Percentiles rank a stretch among this genome's conserved stretches.
phyloP scores from a whole-genome alignment of 2,888 invertebrate species.

The Pomacea canaliculata region DNA sequence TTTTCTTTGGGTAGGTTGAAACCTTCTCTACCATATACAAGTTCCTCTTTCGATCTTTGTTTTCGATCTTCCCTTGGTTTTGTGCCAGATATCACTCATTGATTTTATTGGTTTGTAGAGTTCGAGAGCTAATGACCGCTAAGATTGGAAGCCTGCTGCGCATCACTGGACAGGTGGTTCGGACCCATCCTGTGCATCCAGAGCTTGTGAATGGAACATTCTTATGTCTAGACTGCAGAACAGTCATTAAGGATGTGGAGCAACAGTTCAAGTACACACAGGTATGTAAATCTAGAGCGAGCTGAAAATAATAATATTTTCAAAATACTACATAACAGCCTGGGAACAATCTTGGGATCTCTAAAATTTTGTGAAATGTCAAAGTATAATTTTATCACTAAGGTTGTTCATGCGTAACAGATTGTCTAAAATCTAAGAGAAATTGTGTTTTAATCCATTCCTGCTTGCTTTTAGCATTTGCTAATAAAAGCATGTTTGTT shows the following conservation, averaged over 20 bases:
- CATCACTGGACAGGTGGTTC: conserved; percentile 90
- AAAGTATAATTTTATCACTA: too few relatives aligned
- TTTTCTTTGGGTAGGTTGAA: too few relatives aligned
- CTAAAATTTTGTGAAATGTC: background rate
- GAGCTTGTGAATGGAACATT: conserved; percentile 90
- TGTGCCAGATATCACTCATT: too few relatives aligned
- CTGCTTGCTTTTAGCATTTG: too few relatives aligned
- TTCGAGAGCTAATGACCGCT: conserved; percentile 91
- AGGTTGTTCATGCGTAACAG: too few relatives aligned
- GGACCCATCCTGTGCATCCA: conserved; percentile 99
- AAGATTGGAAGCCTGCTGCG: conserved; percentile 93
- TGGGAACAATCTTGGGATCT: background rate
- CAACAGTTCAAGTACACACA: conserved; percentile 92
- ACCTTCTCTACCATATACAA: too few relatives aligned
- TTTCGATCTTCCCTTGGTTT: too few relatives aligned
- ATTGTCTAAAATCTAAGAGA: too few relatives aligned
- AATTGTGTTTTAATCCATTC: too few relatives aligned
- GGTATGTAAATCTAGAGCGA: conserved; percentile 71
- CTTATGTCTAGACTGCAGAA: conserved; percentile 95
- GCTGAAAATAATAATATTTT: background rate
- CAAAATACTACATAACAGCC: too few relatives aligned
- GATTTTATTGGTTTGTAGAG: conserved; percentile 45
- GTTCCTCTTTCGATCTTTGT: too few relatives aligned
- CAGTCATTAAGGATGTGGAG: conserved; percentile 91
- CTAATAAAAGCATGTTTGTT: too few relatives aligned